Evolutionary conservation across 2,797 vertebrate species (phyloP), one percentile per base, ranked within the genome.

Genomic region (Gymnodraco acuticeps): DNA sequence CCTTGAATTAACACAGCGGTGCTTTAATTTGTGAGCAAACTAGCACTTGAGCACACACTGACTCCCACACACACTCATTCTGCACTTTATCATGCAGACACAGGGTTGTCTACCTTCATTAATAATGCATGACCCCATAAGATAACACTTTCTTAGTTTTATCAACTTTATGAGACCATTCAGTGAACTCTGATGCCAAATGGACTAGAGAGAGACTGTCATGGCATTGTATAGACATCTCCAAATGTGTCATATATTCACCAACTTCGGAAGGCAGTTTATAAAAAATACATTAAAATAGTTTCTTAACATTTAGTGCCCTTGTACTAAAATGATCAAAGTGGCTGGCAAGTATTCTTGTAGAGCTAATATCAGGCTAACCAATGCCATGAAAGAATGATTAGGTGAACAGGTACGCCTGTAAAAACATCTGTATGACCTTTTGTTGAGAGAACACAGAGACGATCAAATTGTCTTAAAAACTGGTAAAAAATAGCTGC

Each of bases 121-220:
- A 88, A 51, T 83, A 78, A 80, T 67, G 23, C 66, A 69, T 65
- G 45, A 62, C 45, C 20, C 68, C 9, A 11, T 67, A 42, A 73
- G n/a, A 27, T 73, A 70, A 63, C 20, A 19, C 43, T 46, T 56
- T 69, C 51, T 16, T 17, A 20, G 41, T 73, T 73, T 77, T 71
- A 42, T 59, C 38, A 38, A 64, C 45, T 1, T 60, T 9, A 19
- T 1, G 0, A 65, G 33, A 45, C 42, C 43, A 11, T 23, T 53
- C 51, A 51, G 17, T 61, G 61, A 65, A 72, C 15, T 66, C 27
- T 52, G 56, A 64, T 38, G 31, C 3, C 2, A 5, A 58, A 12
- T 64, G 16, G 58, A 73, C 64, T 50, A 41, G 52, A 33, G 19
- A 64, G 1, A 59, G 54, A 47, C 42, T 31, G 64, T 55, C 23